Conservation (phyloP, 1,140 invertebrate genomes). For the Saccostrea cuccullata region DNA sequence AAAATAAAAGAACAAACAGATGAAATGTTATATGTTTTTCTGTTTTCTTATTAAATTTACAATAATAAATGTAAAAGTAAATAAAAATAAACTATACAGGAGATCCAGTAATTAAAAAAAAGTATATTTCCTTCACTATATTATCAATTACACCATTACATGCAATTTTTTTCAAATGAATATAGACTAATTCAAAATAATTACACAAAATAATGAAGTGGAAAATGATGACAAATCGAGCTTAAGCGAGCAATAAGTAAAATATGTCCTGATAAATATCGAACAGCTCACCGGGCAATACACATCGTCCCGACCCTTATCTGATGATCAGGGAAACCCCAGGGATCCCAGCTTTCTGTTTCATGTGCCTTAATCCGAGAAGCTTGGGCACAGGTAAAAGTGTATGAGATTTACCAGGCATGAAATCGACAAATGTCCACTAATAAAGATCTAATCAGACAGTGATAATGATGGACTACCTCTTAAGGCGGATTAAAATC, state of each 20-base stretch:
- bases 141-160: too few species aligned
- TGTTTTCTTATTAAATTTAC: too few species aligned
- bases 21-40: too few species aligned
- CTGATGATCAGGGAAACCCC: neutral
- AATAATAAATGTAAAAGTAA: too few species aligned
- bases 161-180: too few species aligned
- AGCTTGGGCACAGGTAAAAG: slow-evolving; percentile 24
- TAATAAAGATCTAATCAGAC: slow-evolving; percentile 39
- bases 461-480: slow-evolving; percentile 19
- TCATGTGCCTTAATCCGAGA: slow-evolving; percentile 4
- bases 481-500: slow-evolving; percentile 41
- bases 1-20: too few species aligned
- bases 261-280: slow-evolving; percentile 5
- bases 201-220: neutral
- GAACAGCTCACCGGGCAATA: slow-evolving; percentile 8
- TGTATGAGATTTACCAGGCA: slow-evolving; percentile 49
- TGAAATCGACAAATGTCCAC: slow-evolving; percentile 52
- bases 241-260: neutral
- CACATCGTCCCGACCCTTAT: neutral
- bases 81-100: too few species aligned
- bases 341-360: neutral
- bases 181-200: neutral
- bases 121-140: too few species aligned
- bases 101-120: too few species aligned
- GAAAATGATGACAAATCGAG: neutral